A percentile compares a stretch with the other conserved stretches of the same genome.
These are phyloP conservation scores for Campylomormyrus numenius DNA, from an alignment of 2,113 vertebrate species.

Conservation along the genomic window DNA sequence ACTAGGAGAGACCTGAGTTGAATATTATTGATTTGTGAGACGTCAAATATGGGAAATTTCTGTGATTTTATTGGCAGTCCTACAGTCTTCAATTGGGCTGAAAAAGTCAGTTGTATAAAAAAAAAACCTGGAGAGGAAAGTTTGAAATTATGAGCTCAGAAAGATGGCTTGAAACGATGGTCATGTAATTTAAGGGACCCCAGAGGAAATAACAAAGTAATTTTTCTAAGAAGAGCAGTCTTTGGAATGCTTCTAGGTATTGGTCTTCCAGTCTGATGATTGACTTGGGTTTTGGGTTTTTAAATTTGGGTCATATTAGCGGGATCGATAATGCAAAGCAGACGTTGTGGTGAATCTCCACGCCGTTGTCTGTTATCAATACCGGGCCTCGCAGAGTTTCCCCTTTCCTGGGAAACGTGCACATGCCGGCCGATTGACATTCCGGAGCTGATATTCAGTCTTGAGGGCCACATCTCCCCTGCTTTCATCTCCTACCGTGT, in stretches of 20 bases:
- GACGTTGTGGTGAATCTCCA: not conserved
- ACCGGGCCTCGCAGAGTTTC: not conserved
- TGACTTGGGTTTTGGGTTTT: not conserved
- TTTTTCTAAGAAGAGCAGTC: not conserved
- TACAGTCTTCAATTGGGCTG: not conserved
- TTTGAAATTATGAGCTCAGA: not conserved
- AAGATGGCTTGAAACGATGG: not conserved
- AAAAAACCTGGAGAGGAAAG: not conserved
- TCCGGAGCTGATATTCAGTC: not conserved
- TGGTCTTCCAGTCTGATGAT: not conserved
- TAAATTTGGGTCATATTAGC: conserved; percentile 2
- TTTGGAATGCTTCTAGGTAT: not conserved
- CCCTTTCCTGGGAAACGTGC: not conserved
- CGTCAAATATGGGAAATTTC: not conserved
- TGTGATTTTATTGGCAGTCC: not conserved
- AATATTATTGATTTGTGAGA: not conserved
- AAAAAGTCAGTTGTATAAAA: not conserved
- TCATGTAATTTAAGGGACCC: not conserved
- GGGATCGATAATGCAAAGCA: conserved; percentile 4
- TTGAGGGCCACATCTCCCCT: not conserved
- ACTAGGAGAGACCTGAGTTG: not conserved
- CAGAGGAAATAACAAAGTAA: not conserved
- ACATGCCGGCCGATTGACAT: not conserved
- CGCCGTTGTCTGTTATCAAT: not conserved
- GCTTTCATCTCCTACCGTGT: not conserved